Conservation (phyloP, 1,140 invertebrate species). For the Caenorhabditis remanei region DNA sequence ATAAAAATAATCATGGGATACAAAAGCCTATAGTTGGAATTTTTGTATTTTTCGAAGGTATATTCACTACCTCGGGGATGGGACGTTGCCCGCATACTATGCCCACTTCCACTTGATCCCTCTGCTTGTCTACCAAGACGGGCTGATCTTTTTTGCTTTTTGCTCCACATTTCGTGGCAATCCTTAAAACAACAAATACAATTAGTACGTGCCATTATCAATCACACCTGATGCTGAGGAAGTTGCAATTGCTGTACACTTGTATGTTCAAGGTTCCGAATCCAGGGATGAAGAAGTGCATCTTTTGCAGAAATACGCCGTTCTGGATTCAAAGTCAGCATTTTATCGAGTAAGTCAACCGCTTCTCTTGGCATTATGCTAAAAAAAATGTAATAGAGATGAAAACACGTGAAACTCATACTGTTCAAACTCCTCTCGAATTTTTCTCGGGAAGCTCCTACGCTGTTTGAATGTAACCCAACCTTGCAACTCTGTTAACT, state of each 20-base stretch:
- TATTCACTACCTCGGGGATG: slow-evolving; percentile 37
- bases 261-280: slow-evolving; percentile 90
- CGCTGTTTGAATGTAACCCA: slow-evolving; percentile 77
- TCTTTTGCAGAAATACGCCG: slow-evolving; percentile 93
- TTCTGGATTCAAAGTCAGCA: slow-evolving; percentile 95
- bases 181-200: slow-evolving; percentile 80
- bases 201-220: neutral
- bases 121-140: slow-evolving; percentile 34
- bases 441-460: slow-evolving; percentile 8
- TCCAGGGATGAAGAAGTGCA: slow-evolving; percentile 92
- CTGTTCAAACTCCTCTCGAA: slow-evolving; percentile 83
- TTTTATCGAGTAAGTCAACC: slow-evolving; percentile 92
- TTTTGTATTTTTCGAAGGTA: no score
- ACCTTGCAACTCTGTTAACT: slow-evolving; percentile 87
- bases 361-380: slow-evolving; percentile 86
- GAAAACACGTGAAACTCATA: slow-evolving; percentile 30
- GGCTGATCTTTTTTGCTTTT: slow-evolving; percentile 78
- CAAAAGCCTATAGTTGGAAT: no score
- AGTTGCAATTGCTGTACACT: slow-evolving; percentile 82
- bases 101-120: slow-evolving; percentile 17
- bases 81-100: slow-evolving; percentile 37
- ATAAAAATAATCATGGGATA: no score
- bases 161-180: slow-evolving; percentile 99
- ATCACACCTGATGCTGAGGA: slow-evolving; percentile 87
- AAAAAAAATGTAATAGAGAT: neutral